Base-by-base conservation (phyloP, 2,113 vertebrate genomes). In the Nipponia nippon region DNA sequence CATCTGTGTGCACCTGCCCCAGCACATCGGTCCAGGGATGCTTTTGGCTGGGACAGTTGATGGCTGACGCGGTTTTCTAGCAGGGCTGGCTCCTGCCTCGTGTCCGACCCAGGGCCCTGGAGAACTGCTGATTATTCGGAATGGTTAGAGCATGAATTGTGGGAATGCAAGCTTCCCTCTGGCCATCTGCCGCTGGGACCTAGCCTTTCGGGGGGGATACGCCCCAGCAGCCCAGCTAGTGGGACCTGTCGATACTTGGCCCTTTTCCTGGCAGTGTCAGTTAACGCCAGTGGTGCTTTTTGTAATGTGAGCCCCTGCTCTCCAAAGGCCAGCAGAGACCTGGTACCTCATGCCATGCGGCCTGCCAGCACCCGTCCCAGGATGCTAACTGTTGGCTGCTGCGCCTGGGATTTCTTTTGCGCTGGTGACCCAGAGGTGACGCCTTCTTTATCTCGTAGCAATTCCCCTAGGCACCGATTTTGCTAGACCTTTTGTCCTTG, bases 121-220 rank as follows among this genome's bases (percentile, higher is more conserved):
- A 87, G 81, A 93, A 47, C 36, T 78, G 71, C 63, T 67, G 83
- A 87, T 92, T 87, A 89, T 93, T 92, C 1, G 0, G 73, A 82
- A 71, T 7, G 1, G 90, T 84, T 87, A 87, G 10, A 92, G 61
- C 55, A 22, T 59, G n/a, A 90, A 46, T 92, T 82, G 83, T 59
- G 59, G 63, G 11, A 66, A 86, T 70, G 72, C 88, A 82, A 25
- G 75, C 63, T 71, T 92, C 47, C 50, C 72, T 89, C 86, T 81
- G 65, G 72, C 92, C 96, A 96, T 91, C 96, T 97, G 94, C 72
- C 61, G 61, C 72, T 47, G 90, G 72, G 83, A 92, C 42, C 50
- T 58, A 42, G 55, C 56, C 42, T 87, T 96, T 58, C 0, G 0
- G 49, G 56, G 77, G 40, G 55, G 50, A 72, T 34, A 22, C 2